Evolutionary conservation across 2,113 vertebrate genomes (phyloP).

Genomic region (Microtus oregoni): DNA sequence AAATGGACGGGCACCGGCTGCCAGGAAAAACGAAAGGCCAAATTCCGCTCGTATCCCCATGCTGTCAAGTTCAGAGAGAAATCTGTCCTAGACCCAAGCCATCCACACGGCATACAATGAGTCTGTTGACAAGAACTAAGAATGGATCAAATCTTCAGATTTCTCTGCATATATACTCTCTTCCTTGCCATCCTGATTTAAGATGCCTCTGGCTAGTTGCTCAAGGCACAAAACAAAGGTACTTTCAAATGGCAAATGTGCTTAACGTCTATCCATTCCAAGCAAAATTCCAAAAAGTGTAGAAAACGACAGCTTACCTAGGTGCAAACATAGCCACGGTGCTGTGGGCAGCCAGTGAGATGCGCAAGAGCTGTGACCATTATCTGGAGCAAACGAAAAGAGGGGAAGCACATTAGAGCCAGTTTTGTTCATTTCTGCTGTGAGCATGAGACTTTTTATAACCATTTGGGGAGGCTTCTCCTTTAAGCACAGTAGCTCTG

Average conservation of each 20-base stretch:
- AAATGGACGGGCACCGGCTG: conserved; percentile 71
- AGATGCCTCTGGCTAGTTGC: conserved; percentile 17
- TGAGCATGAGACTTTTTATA: neutral
- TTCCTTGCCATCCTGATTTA: neutral
- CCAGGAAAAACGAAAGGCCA: conserved; percentile 73
- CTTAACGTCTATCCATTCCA: neutral
- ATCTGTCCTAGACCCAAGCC: conserved; percentile 52
- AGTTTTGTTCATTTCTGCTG: neutral
- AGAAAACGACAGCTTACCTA: neutral
- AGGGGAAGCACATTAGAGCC: neutral
- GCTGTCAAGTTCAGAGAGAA: conserved; percentile 71
- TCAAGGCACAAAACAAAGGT: conserved; percentile 39
- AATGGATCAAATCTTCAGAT: conserved; percentile 18
- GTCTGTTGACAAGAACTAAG: conserved; percentile 35
- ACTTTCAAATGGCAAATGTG: neutral
- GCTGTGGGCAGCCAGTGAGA: no score
- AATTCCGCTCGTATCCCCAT: conserved; percentile 51
- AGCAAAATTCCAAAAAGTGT: neutral
- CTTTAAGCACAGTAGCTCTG: neutral
- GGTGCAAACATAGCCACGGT: no score
- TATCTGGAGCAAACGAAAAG: neutral
- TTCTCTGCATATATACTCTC: conserved; percentile 18
- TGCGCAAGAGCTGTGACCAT: neutral
- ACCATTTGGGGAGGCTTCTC: neutral
- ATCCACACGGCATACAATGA: neutral